These are phyloP conservation scores for Vanessa atalanta DNA, from an alignment of 1,140 invertebrate species.

Conservation along the genomic window DNA sequence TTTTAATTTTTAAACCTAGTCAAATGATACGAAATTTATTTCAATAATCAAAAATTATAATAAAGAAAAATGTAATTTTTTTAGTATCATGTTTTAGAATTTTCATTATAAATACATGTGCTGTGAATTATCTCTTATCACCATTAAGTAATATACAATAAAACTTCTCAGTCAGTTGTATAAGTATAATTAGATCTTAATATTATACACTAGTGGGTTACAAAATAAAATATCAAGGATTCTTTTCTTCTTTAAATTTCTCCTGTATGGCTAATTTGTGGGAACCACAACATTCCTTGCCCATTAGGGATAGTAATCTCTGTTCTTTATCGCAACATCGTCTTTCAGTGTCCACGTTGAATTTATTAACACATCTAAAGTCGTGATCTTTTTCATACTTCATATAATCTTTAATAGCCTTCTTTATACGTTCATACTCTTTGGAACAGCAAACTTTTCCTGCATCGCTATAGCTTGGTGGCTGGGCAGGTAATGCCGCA, in stretches of 20 bases:
- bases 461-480: slow-evolving; percentile 68
- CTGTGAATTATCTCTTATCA: too few species aligned
- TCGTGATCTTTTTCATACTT: slow-evolving; percentile 65
- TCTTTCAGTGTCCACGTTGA: slow-evolving; percentile 68
- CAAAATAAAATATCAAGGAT: slow-evolving; percentile 74
- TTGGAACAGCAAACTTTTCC: slow-evolving; percentile 75
- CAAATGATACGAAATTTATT: neutral
- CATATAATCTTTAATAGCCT: slow-evolving; percentile 70
- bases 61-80: neutral
- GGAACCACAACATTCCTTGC: slow-evolving; percentile 64
- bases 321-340: slow-evolving; percentile 73
- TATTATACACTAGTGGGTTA: slow-evolving; percentile 55
- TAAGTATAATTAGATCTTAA: slow-evolving; percentile 49
- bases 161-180: slow-evolving; percentile 43
- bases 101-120: neutral
- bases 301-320: slow-evolving; percentile 53
- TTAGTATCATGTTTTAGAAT: neutral
- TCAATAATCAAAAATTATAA: neutral
- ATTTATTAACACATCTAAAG: slow-evolving; percentile 68
- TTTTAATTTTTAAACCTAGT: slow-evolving; percentile 31
- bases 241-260: slow-evolving; percentile 58
- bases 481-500: slow-evolving; percentile 53
- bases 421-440: slow-evolving; percentile 74
- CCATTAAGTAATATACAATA: slow-evolving; percentile 13
- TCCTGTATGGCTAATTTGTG: slow-evolving; percentile 70